These are phyloP conservation scores for Nebria salina DNA, from an alignment of 2,888 invertebrate genomes.

Conservation along the genomic window DNA sequence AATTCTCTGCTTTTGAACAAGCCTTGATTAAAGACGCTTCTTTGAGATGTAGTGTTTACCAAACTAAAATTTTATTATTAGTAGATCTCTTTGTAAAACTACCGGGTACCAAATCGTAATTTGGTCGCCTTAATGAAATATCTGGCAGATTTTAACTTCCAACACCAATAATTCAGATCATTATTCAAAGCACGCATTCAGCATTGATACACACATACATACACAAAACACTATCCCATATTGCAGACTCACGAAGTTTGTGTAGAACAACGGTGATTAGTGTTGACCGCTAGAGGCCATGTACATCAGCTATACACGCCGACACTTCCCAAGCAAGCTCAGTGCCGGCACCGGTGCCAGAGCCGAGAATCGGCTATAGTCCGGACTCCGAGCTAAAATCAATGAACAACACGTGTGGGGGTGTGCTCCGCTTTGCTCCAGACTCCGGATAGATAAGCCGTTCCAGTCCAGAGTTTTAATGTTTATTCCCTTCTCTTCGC, in stretches of 20 bases:
- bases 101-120: too few relatives aligned
- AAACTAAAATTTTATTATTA: too few relatives aligned
- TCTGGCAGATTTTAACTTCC: neutral
- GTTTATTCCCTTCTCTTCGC: neutral
- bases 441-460: neutral
- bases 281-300: neutral
- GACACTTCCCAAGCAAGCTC: neutral
- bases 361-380: neutral
- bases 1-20: too few relatives aligned
- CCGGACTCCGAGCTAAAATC: neutral
- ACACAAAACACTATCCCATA: neutral
- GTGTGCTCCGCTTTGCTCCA: neutral
- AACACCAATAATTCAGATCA: neutral
- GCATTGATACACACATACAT: neutral
- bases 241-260: neutral
- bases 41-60: too few relatives aligned
- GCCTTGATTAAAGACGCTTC: too few relatives aligned
- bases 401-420: neutral
- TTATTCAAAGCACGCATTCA: neutral
- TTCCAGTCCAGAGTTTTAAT: neutral
- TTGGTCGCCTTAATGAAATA: neutral
- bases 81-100: too few relatives aligned
- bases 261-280: neutral
- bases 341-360: neutral
- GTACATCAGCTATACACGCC: neutral